Percentiles rank a stretch among this genome's conserved stretches.
Evolutionary conservation across 2,888 invertebrate genomes (phyloP).

Genomic region (Pollenia griseotomentosa): DNA sequence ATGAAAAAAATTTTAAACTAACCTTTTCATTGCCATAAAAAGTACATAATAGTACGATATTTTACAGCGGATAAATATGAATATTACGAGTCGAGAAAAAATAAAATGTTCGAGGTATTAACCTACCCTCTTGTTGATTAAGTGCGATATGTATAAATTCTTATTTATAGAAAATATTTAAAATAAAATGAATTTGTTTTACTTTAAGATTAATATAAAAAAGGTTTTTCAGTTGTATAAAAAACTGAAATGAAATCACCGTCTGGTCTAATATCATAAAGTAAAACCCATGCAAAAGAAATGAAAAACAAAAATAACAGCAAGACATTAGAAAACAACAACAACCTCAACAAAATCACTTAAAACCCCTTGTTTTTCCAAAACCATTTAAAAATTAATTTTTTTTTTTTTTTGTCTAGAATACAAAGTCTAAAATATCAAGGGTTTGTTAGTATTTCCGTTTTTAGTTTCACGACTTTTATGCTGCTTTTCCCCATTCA

Average conservation of each 20-base stretch:
- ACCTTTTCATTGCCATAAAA: too few species aligned
- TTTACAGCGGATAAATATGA: too few species aligned
- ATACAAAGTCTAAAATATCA: neutral
- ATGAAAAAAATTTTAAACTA: too few species aligned
- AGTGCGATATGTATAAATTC: too few species aligned
- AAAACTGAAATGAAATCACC: slow-evolving; percentile 36
- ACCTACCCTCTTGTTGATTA: too few species aligned
- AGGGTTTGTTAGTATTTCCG: slow-evolving; percentile 53
- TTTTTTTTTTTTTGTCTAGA: too few species aligned
- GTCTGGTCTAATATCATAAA: slow-evolving; percentile 48
- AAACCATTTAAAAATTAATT: slow-evolving; percentile 17
- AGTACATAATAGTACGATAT: too few species aligned
- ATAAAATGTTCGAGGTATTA: too few species aligned
- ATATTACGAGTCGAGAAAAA: too few species aligned
- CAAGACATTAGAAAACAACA: neutral
- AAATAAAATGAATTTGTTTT: neutral
- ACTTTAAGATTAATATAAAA: neutral
- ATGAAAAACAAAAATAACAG: neutral
- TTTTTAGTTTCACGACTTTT: slow-evolving; percentile 27
- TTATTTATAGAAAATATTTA: neutral
- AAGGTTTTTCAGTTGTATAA: slow-evolving; percentile 4
- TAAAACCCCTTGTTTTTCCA: neutral
- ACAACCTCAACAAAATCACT: neutral
- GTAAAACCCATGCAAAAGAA: neutral
- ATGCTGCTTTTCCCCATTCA: neutral